Percentiles rank a stretch among this genome's conserved stretches.
These are phyloP conservation scores for Drosophila nasuta DNA, from an alignment of 1,140 invertebrate genomes.

Conservation along the genomic window DNA sequence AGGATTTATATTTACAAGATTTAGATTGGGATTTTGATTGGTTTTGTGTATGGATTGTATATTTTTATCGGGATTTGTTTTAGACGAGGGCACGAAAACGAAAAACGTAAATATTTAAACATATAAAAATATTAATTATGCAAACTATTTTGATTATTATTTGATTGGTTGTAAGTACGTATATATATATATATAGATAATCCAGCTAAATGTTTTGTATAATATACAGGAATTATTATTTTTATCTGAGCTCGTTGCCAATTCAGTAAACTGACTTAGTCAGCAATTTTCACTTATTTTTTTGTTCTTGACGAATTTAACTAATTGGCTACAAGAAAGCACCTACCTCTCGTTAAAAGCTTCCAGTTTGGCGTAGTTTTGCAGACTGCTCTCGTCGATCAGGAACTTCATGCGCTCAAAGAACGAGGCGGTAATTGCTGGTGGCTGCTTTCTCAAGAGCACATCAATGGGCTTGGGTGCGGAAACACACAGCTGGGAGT, in stretches of 20 bases:
- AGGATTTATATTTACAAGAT: constrained; percentile 77
- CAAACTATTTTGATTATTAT: constrained; percentile 80
- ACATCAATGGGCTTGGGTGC: constrained; percentile 97
- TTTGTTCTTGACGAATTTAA: constrained; percentile 38
- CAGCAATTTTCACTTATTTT: constrained; percentile 35
- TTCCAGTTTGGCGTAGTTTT: constrained; percentile 97
- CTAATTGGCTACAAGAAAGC: constrained; percentile 69
- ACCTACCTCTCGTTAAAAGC: constrained; percentile 98
- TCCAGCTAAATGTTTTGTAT: constrained; percentile 64
- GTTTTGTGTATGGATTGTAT: constrained; percentile 48
- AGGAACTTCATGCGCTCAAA: constrained; percentile 99
- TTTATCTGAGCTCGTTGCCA: constrained; percentile 47
- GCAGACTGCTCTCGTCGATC: constrained; percentile 98
- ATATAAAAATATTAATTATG: constrained; percentile 80
- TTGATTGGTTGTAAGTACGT: constrained; percentile 51
- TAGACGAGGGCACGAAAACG: constrained; percentile 82
- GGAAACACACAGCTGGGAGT: constrained; percentile 94
- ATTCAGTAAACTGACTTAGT: constrained; percentile 58
- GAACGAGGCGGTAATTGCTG: constrained; percentile 98
- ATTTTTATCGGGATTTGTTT: constrained; percentile 68
- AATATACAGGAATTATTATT: constrained; percentile 49
- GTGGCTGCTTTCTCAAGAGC: constrained; percentile 96
- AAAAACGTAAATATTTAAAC: constrained; percentile 78
- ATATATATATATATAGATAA: constrained; percentile 34
- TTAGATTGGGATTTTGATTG: constrained; percentile 55